Percentiles rank a stretch among this genome's conserved stretches.
Evolutionary conservation across 2,113 vertebrate species (phyloP).

Genomic region (Hemichromis elongatus): DNA sequence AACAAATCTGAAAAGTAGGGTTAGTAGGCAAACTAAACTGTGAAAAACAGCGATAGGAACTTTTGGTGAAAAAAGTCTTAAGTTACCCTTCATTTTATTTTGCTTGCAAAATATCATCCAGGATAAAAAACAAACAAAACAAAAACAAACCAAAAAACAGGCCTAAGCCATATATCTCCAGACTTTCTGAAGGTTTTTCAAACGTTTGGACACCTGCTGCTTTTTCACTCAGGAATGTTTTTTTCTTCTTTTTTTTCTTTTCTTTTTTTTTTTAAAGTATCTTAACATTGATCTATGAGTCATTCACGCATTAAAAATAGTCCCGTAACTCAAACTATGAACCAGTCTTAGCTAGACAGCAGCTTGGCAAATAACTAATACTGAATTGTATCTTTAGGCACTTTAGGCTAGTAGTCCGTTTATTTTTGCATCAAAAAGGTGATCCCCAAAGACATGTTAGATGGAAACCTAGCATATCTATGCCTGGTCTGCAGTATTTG

Average conservation of each 20-base stretch:
- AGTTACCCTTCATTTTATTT: neutral
- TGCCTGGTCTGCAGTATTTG: neutral
- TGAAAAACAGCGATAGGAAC: neutral
- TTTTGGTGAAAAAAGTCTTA: neutral
- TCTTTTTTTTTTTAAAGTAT: too few relatives aligned
- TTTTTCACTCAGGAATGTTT: neutral
- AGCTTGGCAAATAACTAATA: neutral
- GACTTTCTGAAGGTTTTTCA: neutral
- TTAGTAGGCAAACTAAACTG: neutral
- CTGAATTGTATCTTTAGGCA: neutral
- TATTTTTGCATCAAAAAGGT: neutral
- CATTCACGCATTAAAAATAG: neutral
- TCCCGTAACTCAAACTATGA: neutral
- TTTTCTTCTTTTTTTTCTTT: neutral
- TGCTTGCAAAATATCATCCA: neutral
- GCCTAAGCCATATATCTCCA: neutral
- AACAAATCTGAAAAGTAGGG: neutral
- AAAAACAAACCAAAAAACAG: too few relatives aligned
- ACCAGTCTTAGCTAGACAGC: neutral
- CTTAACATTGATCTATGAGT: neutral
- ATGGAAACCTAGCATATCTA: neutral
- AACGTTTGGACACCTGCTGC: neutral
- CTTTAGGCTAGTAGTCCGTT: neutral
- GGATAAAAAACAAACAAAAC: too few relatives aligned
- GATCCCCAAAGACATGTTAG: neutral